phyloP scores from a whole-genome alignment of 2,113 vertebrate species.

The Hyperoodon ampullatus region DNA sequence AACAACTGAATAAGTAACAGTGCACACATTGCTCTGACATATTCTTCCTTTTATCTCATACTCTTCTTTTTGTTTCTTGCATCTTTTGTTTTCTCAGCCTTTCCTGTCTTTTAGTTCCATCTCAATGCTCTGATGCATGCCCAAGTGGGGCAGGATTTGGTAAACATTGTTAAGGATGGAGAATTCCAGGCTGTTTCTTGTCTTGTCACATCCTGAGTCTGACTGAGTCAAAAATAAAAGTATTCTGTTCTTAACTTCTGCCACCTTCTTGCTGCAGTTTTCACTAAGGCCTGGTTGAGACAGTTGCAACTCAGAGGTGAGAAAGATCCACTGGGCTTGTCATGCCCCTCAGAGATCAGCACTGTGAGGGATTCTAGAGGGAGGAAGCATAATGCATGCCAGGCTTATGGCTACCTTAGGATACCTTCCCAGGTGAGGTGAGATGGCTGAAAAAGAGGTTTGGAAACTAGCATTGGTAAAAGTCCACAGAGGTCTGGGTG shows the following conservation, averaged over 20 bases:
- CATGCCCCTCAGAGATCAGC: background rate
- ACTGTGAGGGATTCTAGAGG: background rate
- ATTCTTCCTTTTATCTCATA: background rate
- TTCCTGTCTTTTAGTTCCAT: background rate
- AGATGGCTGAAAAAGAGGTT: background rate
- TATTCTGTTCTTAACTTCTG: background rate
- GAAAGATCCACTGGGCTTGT: background rate
- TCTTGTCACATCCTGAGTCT: background rate
- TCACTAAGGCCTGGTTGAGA: background rate
- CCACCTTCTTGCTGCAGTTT: background rate
- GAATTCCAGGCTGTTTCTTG: background rate
- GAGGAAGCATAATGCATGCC: background rate
- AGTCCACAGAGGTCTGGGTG: background rate
- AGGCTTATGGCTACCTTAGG: background rate
- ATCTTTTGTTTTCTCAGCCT: background rate
- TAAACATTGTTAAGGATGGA: background rate
- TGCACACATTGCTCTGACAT: background rate
- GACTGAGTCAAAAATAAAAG: background rate
- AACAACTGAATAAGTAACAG: background rate
- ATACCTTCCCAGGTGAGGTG: background rate
- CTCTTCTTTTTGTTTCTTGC: background rate
- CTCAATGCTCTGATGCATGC: background rate
- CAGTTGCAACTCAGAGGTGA: background rate
- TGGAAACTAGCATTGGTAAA: background rate
- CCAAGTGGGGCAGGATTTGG: background rate